A percentile compares a stretch with the other conserved stretches of the same genome.
These are phyloP conservation scores for Regulus satrapa DNA, from an alignment of 2,113 vertebrate species.

Conservation along the genomic window DNA sequence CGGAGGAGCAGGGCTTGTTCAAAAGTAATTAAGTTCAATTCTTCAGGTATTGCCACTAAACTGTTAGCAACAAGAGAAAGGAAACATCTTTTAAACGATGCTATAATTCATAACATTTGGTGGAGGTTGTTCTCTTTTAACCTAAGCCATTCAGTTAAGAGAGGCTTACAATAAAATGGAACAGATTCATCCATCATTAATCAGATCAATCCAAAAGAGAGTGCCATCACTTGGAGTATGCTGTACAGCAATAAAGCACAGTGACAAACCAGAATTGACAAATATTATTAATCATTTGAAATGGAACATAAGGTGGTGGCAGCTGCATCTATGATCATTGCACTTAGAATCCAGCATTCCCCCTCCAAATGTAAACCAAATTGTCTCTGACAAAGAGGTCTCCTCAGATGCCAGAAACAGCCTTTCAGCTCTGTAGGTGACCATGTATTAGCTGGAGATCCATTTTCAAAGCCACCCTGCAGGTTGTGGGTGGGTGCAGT, in stretches of 20 bases:
- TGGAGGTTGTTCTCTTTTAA: conserved; percentile 56
- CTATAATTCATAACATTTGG: conserved; percentile 27
- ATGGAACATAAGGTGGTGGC: conserved; percentile 69
- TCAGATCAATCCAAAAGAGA: conserved; percentile 38
- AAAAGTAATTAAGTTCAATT: neutral
- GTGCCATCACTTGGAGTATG: conserved; percentile 41
- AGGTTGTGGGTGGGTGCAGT: neutral
- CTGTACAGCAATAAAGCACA: conserved; percentile 38
- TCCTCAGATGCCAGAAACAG: neutral
- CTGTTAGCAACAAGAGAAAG: neutral
- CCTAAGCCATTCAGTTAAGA: conserved; percentile 47
- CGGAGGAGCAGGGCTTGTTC: neutral
- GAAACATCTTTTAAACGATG: neutral
- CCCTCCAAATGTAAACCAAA: conserved; percentile 18
- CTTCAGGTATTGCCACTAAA: neutral
- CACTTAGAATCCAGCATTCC: conserved; percentile 30
- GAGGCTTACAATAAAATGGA: conserved; percentile 52
- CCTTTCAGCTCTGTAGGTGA: neutral
- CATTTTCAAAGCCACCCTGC: neutral
- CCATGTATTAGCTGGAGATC: neutral
- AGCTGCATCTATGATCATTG: conserved; percentile 58
- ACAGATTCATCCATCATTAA: conserved; percentile 55
- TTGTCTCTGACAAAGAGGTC: neutral
- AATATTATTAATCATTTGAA: conserved; percentile 73
- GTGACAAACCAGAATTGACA: conserved; percentile 57